Evolutionary conservation across 2,797 vertebrate species (phyloP), one percentile per base, ranked within the genome.

Genomic region (Epinephelus coioides): DNA sequence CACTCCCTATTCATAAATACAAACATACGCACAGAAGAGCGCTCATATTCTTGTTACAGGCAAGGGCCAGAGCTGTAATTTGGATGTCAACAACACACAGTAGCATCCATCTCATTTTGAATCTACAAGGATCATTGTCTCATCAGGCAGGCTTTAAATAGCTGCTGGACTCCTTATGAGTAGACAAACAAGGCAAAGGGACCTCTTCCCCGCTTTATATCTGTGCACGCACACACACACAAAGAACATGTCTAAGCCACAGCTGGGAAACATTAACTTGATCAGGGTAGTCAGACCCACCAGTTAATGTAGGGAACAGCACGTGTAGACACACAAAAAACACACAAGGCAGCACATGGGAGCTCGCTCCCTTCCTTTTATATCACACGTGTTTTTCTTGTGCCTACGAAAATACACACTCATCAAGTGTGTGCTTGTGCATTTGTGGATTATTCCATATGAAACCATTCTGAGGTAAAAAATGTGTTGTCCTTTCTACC

Each of bases 251-350:
- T 78, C 87, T 70, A 38, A 78, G 73, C 74, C 64, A 81, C 92
- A 94, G 88, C 91, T 94, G 94, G 93, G 83, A 94, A 92, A 91
- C 90, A 94, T 95, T 94, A 93, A 92, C 87, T 88, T 66, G 30
- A 90, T 85, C 60, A 50, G 59, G 66, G 84, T 43, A 84, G 82
- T 83, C 69, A 70, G 79, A 81, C 65, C 56, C 69, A 87, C 68
- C 86, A 86, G 74, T 73, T 83, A 82, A 73, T 13, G 18, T 51
- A 75, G 69, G 81, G 81, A 91, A 84, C 66, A 89, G 71, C 85
- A 90, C 55, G 60, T 85, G 82, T 61, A 78, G 54, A 79, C 73
- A 57, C 44, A 66, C 62, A 76, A 79, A 87, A 77, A 73, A 83
- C 73, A 76, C 34, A 64, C 60, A 75, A 55, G 77, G 61, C 72